A percentile compares a stretch with the other conserved stretches of the same genome.
Conservation (phyloP, 2,797 vertebrate genomes). For the Gephyroberyx darwinii region DNA sequence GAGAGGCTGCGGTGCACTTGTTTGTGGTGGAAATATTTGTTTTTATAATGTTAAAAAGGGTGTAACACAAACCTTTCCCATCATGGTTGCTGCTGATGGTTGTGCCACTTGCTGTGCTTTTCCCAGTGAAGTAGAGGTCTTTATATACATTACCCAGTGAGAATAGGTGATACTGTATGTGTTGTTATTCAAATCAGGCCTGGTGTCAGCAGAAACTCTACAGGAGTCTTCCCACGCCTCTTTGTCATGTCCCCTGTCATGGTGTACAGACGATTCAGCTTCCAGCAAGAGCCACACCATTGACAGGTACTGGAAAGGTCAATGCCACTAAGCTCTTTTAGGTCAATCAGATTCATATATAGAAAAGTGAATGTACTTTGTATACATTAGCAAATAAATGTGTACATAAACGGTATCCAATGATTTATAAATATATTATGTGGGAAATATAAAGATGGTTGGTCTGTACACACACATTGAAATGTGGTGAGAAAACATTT, state of each 20-base stretch:
- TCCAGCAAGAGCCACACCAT: conserved; percentile 68
- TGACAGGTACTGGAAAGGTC: conserved; percentile 60
- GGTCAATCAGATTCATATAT: neutral
- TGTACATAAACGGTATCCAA: too few species aligned
- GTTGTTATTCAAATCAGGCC: conserved; percentile 74
- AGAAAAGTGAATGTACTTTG: too few species aligned
- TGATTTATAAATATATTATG: too few species aligned
- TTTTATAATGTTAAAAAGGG: neutral
- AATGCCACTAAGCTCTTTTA: conserved; percentile 28
- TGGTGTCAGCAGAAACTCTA: conserved; percentile 76
- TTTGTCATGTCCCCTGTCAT: conserved; percentile 46
- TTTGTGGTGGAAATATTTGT: neutral
- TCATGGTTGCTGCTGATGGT: conserved; percentile 48
- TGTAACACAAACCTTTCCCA: conserved; percentile 76
- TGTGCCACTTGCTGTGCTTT: conserved; percentile 32
- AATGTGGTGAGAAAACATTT: neutral
- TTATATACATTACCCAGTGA: conserved; percentile 64
- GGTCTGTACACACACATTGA: neutral
- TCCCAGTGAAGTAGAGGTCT: conserved; percentile 12
- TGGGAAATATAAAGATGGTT: too few species aligned
- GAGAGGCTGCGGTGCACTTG: neutral
- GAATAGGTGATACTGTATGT: conserved; percentile 35
- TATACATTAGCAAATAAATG: too few species aligned
- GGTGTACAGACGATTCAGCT: conserved; percentile 46
- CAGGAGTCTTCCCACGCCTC: conserved; percentile 64